Conservation (phyloP, 2,113 vertebrate genomes). For the Litocranius walleri region DNA sequence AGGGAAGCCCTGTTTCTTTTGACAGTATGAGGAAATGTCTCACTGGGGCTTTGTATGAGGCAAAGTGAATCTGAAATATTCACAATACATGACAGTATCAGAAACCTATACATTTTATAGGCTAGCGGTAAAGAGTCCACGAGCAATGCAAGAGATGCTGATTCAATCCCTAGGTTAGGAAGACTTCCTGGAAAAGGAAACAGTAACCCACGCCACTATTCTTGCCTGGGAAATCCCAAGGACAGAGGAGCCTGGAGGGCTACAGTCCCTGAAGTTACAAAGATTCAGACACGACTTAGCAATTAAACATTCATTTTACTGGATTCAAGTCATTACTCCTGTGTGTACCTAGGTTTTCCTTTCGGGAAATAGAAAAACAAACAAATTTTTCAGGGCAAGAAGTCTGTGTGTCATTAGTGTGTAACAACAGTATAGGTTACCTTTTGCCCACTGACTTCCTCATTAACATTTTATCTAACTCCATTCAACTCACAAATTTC, state of each 20-base stretch:
- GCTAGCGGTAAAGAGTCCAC: background rate
- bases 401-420: rapidly evolving
- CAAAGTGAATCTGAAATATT: background rate
- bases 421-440: rapidly evolving
- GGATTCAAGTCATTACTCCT: rapidly evolving
- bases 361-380: background rate
- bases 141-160: background rate
- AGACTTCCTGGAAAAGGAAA: background rate
- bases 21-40: background rate
- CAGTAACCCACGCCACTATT: background rate
- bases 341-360: rapidly evolving
- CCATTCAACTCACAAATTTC: background rate
- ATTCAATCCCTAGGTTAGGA: background rate
- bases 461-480: background rate
- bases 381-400: background rate
- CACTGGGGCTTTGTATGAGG: background rate
- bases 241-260: background rate
- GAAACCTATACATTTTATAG: background rate
- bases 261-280: background rate
- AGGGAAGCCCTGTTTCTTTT: background rate
- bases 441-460: background rate
- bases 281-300: background rate
- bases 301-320: background rate
- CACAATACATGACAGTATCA: rapidly evolving
- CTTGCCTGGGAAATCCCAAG: background rate